phyloP scores from a whole-genome alignment of 1,140 invertebrate genomes.

The Yoshiicerus persimilis region DNA sequence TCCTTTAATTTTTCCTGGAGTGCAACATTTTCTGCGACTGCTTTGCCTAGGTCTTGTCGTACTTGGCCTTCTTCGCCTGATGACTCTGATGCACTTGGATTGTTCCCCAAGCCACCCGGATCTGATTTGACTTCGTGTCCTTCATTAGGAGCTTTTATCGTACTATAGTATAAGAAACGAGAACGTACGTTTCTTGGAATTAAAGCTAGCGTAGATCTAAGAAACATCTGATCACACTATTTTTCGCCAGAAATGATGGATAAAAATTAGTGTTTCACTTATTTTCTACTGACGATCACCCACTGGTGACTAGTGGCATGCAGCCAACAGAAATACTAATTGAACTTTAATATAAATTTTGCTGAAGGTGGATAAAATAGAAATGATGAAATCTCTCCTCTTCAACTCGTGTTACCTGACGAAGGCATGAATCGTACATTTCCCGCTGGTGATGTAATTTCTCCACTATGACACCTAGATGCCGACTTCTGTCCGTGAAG shows the following conservation, averaged over 20 bases:
- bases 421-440: neutral
- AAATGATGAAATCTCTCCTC: neutral
- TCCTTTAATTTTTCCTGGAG: constrained; percentile 24
- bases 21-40: constrained; percentile 14
- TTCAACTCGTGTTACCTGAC: neutral
- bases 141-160: neutral
- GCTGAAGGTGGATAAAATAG: neutral
- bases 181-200: neutral
- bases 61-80: neutral
- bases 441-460: no score
- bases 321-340: no score
- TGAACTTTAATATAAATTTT: neutral
- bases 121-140: neutral
- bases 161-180: neutral
- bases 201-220: neutral
- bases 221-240: neutral
- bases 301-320: no score
- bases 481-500: neutral
- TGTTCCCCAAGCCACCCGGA: neutral
- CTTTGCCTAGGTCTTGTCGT: constrained; percentile 26
- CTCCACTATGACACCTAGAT: no score
- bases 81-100: neutral
- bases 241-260: neutral
- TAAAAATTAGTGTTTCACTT: neutral
- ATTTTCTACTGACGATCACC: neutral